Evolutionary conservation across 2,888 invertebrate genomes (phyloP).

Genomic region (Sycophila texana): DNA sequence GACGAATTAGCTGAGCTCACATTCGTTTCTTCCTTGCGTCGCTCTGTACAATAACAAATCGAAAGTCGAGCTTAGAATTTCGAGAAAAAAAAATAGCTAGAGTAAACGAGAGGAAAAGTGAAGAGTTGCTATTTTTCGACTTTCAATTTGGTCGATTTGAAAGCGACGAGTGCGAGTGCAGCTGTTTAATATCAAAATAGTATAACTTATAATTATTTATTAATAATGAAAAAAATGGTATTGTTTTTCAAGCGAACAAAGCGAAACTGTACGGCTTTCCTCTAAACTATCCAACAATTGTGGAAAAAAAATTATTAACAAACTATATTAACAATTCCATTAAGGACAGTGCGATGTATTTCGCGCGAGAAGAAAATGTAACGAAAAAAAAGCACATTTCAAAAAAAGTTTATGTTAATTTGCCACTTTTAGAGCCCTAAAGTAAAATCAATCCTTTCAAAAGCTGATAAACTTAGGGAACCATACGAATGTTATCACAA

Average conservation of each 20-base stretch:
- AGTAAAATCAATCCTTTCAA: no score
- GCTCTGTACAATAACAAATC: background rate
- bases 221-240: background rate
- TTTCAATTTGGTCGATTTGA: background rate
- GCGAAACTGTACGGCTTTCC: slow-evolving; percentile 32
- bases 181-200: slow-evolving; percentile 9
- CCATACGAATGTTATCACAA: no score
- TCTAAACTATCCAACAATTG: background rate
- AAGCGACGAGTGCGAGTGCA: slow-evolving; percentile 27
- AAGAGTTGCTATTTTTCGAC: no score
- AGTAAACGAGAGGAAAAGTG: background rate
- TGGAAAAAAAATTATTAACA: background rate
- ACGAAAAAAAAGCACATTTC: no score
- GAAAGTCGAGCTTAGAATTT: background rate
- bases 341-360: no score
- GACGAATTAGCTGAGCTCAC: background rate
- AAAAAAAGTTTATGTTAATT: no score
- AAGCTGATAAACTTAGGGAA: no score
- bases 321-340: background rate
- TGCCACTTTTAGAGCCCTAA: no score
- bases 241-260: slow-evolving; percentile 12
- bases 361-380: no score
- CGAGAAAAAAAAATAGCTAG: background rate
- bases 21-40: background rate
- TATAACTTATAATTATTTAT: no score